phyloP scores from a whole-genome alignment of 2,113 vertebrate genomes.

The cattle (Bos taurus) region DNA sequence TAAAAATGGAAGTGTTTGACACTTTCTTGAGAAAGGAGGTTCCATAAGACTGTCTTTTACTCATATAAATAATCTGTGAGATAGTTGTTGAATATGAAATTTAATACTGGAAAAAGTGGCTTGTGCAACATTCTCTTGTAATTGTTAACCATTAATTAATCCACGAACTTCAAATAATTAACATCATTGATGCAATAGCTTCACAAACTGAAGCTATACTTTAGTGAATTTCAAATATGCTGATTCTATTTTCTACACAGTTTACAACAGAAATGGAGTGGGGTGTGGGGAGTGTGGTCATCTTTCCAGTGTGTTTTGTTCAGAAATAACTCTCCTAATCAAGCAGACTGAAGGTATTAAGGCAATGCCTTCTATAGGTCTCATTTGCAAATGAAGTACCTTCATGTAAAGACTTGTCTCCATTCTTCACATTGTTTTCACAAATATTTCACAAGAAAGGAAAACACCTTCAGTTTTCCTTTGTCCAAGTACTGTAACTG shows the following conservation, averaged over 20 bases:
- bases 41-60: constrained; percentile 30
- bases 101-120: constrained; percentile 32
- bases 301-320: constrained; percentile 1
- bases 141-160: constrained; percentile 46
- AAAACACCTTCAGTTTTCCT: not conserved
- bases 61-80: not conserved
- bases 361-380: not conserved
- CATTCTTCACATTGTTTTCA: not conserved
- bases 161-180: constrained; percentile 20
- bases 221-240: not conserved
- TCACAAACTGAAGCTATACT: not conserved
- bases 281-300: not conserved
- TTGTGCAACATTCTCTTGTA: not conserved
- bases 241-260: not conserved
- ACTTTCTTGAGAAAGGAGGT: constrained; percentile 38
- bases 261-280: not conserved
- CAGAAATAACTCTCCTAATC: not conserved
- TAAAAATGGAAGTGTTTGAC: constrained; percentile 52
- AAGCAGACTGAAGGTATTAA: not conserved
- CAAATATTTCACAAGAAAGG: not conserved
- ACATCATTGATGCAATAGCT: not conserved
- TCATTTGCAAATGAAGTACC: not conserved
- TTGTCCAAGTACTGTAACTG: not conserved
- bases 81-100: constrained; percentile 40
- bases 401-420: not conserved